phyloP scores from a whole-genome alignment of 1,140 invertebrate genomes.

The Drosophila sechellia region DNA sequence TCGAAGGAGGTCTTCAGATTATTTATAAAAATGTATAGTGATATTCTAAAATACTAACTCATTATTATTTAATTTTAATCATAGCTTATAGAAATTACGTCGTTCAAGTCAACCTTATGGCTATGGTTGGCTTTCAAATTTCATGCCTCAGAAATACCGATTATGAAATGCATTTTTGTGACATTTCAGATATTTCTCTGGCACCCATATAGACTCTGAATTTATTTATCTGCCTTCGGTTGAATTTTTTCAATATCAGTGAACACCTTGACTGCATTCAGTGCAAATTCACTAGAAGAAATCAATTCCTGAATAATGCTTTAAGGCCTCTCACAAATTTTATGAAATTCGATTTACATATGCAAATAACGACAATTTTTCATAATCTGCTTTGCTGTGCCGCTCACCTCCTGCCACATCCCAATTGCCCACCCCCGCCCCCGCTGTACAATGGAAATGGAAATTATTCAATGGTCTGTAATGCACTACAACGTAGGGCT shows the following conservation, averaged over 20 bases:
- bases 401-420: conserved; percentile 6
- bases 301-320: conserved; percentile 53
- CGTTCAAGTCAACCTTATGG: no score
- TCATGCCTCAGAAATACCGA: neutral
- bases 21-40: no score
- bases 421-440: neutral
- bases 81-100: no score
- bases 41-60: no score
- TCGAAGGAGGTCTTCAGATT: neutral
- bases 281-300: conserved; percentile 36
- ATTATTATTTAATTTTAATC: no score
- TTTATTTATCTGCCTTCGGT: conserved; percentile 8
- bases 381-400: conserved; percentile 78
- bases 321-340: conserved; percentile 81
- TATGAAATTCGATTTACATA: conserved; percentile 84
- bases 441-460: conserved; percentile 78
- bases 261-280: conserved; percentile 42
- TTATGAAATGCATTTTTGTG: neutral
- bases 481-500: conserved; percentile 67
- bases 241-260: conserved; percentile 23
- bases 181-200: conserved; percentile 3
- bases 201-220: neutral
- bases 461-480: conserved; percentile 84
- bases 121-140: neutral
- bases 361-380: conserved; percentile 84